These are phyloP conservation scores for Philonicus albiceps DNA, from an alignment of 2,888 invertebrate genomes.

Conservation along the genomic window DNA sequence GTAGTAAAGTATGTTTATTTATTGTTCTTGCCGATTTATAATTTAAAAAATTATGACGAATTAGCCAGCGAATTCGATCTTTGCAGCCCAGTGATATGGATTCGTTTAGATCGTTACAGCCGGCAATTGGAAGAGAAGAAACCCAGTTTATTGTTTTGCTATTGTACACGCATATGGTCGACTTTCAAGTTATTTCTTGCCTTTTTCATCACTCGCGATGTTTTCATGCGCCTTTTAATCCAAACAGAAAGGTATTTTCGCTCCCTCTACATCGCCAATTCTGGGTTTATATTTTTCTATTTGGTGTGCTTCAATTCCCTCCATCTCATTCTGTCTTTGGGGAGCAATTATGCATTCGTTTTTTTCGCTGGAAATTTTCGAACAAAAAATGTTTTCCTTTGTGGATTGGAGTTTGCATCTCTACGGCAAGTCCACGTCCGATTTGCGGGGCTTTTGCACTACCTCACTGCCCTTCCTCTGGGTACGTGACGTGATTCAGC, in stretches of 20 bases:
- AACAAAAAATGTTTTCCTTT: neutral
- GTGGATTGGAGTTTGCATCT: neutral
- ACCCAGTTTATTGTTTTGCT: neutral
- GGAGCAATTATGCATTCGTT: neutral
- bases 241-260: neutral
- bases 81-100: neutral
- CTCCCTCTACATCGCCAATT: neutral
- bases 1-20: neutral
- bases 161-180: neutral
- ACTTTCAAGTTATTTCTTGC: neutral
- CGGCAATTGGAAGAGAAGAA: neutral
- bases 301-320: neutral
- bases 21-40: neutral
- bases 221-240: neutral
- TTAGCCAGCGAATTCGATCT: neutral
- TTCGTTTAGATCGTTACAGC: neutral
- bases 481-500: neutral
- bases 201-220: neutral
- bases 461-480: neutral
- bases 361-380: neutral
- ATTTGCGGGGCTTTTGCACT: neutral
- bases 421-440: neutral
- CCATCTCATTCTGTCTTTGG: neutral
- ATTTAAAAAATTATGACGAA: neutral
- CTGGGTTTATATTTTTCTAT: neutral